A percentile compares a stretch with the other conserved stretches of the same genome.
Conservation (phyloP, 2,113 vertebrate genomes). For the Anolis sagrei region DNA sequence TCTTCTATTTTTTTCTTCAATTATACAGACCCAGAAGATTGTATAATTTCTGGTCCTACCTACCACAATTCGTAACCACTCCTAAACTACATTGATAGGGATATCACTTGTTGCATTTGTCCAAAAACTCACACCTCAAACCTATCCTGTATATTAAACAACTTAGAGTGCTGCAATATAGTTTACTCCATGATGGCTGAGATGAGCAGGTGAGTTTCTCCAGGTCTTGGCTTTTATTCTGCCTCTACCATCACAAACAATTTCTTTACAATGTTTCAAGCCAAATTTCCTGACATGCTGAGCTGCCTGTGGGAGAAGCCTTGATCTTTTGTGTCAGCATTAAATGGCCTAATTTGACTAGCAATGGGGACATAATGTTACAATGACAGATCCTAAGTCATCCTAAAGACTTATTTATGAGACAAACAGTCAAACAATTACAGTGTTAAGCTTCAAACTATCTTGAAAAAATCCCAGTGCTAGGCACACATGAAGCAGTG, state of each 20-base stretch:
- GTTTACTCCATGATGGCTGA: neutral
- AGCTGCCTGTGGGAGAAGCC: neutral
- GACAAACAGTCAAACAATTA: neutral
- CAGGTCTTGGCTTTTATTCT: neutral
- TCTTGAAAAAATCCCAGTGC: no score
- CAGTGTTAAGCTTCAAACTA: neutral
- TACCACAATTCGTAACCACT: no score
- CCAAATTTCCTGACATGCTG: neutral
- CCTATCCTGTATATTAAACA: neutral
- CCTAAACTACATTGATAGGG: neutral
- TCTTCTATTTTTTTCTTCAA: neutral
- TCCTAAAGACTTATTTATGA: neutral
- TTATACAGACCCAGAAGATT: no score
- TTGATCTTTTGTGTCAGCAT: neutral
- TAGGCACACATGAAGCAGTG: neutral
- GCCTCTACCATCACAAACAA: neutral
- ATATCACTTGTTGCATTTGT: neutral
- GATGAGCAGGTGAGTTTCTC: neutral
- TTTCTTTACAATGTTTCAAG: neutral
- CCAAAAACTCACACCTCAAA: no score
- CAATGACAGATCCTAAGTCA: neutral
- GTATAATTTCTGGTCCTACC: neutral
- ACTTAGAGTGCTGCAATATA: neutral
- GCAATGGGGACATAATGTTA: neutral
- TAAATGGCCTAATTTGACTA: neutral